Evolutionary conservation across 2,888 invertebrate genomes (phyloP).

Genomic region (Elegia similella): DNA sequence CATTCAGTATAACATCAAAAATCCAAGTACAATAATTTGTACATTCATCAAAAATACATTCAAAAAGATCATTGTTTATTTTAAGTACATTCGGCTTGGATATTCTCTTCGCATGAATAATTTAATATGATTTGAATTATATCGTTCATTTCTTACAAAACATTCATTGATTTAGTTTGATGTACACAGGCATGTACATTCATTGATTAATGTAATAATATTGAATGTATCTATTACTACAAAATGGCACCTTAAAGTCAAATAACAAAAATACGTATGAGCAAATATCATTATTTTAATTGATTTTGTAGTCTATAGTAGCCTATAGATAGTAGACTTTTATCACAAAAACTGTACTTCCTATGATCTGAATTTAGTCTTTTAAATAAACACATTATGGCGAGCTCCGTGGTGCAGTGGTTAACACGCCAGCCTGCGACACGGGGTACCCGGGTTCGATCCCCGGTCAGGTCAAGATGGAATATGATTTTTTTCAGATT

Average conservation of each 20-base stretch:
- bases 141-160: not conserved
- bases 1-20: constrained; percentile 33
- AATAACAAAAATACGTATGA: constrained; percentile 12
- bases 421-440: too few relatives aligned
- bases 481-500: too few relatives aligned
- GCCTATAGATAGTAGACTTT: too few relatives aligned
- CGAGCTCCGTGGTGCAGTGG: too few relatives aligned
- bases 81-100: not conserved
- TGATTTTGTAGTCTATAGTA: too few relatives aligned
- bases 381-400: too few relatives aligned
- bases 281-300: not conserved
- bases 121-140: too few relatives aligned
- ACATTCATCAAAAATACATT: not conserved
- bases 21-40: constrained; percentile 3
- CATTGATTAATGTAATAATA: not conserved
- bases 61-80: not conserved
- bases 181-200: not conserved
- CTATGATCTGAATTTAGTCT: too few relatives aligned
- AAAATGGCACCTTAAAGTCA: constrained; percentile 27
- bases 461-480: too few relatives aligned
- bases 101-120: too few relatives aligned
- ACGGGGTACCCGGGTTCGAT: too few relatives aligned
- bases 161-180: not conserved
- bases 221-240: constrained; percentile 19
- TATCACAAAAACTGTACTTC: too few relatives aligned